Conservation (phyloP, 2,797 vertebrate species). For the Brachyalestes nurse region DNA sequence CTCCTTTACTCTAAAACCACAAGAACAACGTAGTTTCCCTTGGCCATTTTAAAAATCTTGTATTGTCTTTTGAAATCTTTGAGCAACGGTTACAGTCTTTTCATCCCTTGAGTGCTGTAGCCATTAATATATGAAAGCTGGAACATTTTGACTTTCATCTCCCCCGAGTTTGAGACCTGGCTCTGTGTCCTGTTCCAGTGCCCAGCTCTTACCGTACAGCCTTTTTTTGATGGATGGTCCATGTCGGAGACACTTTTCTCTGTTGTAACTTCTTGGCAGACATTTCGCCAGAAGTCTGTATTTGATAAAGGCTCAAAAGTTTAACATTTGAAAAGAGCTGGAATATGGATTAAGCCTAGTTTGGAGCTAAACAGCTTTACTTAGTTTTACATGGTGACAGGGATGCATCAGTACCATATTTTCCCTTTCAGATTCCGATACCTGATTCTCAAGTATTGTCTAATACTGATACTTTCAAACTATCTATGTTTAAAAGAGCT, state of each 20-base stretch:
- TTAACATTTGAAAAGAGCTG: background rate
- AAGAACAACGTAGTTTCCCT: background rate
- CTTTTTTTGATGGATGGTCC: slow-evolving; percentile 47
- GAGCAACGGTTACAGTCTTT: background rate
- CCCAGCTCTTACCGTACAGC: slow-evolving; percentile 30
- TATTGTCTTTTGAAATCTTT: background rate
- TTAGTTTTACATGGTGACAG: background rate
- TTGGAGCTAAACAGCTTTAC: background rate
- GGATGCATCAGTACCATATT: too few species aligned
- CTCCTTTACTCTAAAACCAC: background rate
- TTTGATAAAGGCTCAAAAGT: slow-evolving; percentile 19
- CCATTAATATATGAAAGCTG: background rate
- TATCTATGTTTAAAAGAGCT: too few species aligned
- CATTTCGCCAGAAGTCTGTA: slow-evolving; percentile 10
- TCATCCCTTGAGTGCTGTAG: background rate
- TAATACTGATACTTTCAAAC: too few species aligned
- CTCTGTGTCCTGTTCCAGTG: slow-evolving; percentile 28
- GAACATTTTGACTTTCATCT: slow-evolving; percentile 15
- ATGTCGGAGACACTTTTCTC: slow-evolving; percentile 29
- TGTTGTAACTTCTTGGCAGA: slow-evolving; percentile 41
- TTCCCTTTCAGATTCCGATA: too few species aligned
- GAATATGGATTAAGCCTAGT: background rate
- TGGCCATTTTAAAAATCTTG: background rate
- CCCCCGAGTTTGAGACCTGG: slow-evolving; percentile 4
- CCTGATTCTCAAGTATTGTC: too few species aligned